Conservation (phyloP, 2,888 invertebrate genomes). For the Drosophila acutilabella region DNA sequence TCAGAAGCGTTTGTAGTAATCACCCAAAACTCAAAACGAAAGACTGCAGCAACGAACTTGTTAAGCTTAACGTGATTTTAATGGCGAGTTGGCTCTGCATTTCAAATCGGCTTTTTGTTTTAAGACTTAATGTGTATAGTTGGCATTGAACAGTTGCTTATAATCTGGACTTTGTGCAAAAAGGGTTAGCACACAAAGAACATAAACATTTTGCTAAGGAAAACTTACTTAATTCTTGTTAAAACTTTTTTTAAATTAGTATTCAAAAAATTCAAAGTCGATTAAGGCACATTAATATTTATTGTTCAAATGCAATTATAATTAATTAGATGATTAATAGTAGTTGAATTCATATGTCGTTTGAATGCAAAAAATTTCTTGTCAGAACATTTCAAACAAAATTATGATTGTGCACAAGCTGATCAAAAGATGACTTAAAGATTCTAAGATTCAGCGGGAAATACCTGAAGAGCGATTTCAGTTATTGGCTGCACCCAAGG, state of each 20-base stretch:
- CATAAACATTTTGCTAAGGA: background rate
- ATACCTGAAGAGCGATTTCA: background rate
- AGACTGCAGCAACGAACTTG: slow-evolving; percentile 64
- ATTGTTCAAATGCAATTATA: slow-evolving; percentile 38
- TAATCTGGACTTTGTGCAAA: background rate
- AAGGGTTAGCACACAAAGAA: no score
- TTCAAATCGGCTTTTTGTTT: slow-evolving; percentile 42
- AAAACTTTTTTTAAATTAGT: no score
- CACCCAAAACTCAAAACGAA: slow-evolving; percentile 53
- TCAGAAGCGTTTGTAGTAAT: slow-evolving; percentile 70
- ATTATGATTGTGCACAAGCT: slow-evolving; percentile 14
- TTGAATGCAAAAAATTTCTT: slow-evolving; percentile 18
- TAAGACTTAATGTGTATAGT: slow-evolving; percentile 16
- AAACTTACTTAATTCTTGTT: no score
- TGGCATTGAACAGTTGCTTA: slow-evolving; percentile 62
- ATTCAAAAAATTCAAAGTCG: background rate
- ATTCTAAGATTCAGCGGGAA: slow-evolving; percentile 6
- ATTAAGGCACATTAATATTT: slow-evolving; percentile 1
- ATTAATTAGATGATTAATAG: slow-evolving; percentile 63
- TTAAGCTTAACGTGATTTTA: slow-evolving; percentile 73
- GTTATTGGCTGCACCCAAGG: slow-evolving; percentile 25
- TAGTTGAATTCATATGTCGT: slow-evolving; percentile 15
- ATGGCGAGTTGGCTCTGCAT: slow-evolving; percentile 52
- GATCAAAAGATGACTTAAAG: background rate
- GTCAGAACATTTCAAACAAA: slow-evolving; percentile 12